Evolutionary conservation across 1,140 invertebrate genomes (phyloP), one percentile per base, ranked within the genome.

Genomic region (Drosophila kikkawai): DNA sequence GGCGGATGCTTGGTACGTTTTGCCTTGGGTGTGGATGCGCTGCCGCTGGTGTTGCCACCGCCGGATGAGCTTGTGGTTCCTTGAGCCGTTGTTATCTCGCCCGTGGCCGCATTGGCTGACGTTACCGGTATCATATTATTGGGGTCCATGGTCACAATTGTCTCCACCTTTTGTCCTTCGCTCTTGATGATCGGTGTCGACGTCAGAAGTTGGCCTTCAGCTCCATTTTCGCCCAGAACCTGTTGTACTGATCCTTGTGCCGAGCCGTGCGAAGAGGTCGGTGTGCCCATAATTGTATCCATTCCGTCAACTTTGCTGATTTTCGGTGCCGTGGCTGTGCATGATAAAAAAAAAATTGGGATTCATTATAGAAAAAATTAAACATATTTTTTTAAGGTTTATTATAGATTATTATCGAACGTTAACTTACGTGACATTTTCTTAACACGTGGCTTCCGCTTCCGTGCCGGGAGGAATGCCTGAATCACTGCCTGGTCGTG

Each of bases 401-500:
- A 22, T 34, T 12, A 26, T 4, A 29, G 4, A 17, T 17, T 4
- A 7, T 4, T 51, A 12, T 50, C 3, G 3, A 4, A 0, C 7
- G 0, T 29, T 48, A 15, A 90, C 90, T 83, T 91, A 91, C 91
- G 86, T 74, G 91, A 86, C 80, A 88, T 86, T 81, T 93, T 93
- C 68, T 93, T 93, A 7, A 80, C 82, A 17, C 92, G 75, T 34
- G 92, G 92, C 65, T 93, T 93, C 9, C 93, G 88, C 57, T 93
- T 93, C n/a, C 93, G 88, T 68, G 92, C 88, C 29, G 93, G 93
- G 22, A 93, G 88, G 64, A 93, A 93, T 65, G 93, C 90, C 76
- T 93, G 93, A 44, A 93, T 93, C 8, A 93, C 93, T 61, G 84
- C 84, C 85, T 88, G 84, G 59, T 88, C 84, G 70, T 93, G 92